Conservation (phyloP, 2,888 invertebrate species). For the Acronicta leporina region DNA sequence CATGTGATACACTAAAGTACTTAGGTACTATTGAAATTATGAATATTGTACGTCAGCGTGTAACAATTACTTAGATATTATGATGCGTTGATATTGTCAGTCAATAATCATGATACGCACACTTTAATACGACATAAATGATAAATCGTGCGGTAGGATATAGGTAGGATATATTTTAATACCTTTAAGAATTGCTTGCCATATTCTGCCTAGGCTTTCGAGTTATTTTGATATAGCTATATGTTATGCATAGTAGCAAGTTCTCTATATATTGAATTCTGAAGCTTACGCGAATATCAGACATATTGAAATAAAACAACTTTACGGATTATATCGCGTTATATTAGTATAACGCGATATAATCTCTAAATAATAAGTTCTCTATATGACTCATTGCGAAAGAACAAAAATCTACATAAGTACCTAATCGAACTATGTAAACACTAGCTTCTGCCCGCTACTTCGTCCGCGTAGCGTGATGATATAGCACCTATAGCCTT, state of each 20-base stretch:
- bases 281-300: too few species aligned
- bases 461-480: too few species aligned
- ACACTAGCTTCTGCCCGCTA: too few species aligned
- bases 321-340: too few species aligned
- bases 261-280: too few species aligned
- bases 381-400: too few species aligned
- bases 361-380: too few species aligned
- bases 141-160: slow-evolving; percentile 28
- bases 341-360: too few species aligned
- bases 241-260: slow-evolving; percentile 15
- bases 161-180: slow-evolving; percentile 20
- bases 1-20: slow-evolving; percentile 32
- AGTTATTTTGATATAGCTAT: slow-evolving; percentile 37
- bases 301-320: too few species aligned
- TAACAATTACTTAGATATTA: slow-evolving; percentile 14
- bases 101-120: slow-evolving; percentile 56
- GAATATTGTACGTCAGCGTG: slow-evolving; percentile 15
- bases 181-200: slow-evolving; percentile 42
- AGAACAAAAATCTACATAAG: not conserved
- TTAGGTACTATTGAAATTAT: slow-evolving; percentile 24
- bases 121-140: slow-evolving; percentile 23
- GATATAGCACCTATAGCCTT: too few species aligned
- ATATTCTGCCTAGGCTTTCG: slow-evolving; percentile 44
- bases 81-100: slow-evolving; percentile 32
- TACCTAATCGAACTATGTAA: too few species aligned